A percentile compares a stretch with the other conserved stretches of the same genome.
phyloP scores from a whole-genome alignment of 2,888 invertebrate species.

The Cataglyphis albicans region DNA sequence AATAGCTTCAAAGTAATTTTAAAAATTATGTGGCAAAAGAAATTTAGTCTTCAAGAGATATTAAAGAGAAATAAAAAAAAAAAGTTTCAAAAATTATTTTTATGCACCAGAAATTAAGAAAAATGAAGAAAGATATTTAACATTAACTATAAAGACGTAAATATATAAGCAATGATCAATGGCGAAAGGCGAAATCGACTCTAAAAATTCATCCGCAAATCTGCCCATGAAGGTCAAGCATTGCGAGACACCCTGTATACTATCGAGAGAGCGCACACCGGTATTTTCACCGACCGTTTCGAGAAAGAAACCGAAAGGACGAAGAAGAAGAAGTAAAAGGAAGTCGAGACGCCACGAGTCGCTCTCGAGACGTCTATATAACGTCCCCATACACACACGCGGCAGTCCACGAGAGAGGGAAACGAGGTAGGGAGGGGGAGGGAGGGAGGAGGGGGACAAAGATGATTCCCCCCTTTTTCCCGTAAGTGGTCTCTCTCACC shows the following conservation, averaged over 20 bases:
- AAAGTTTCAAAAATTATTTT: too few species aligned
- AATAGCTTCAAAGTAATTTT: too few species aligned
- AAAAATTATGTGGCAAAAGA: too few species aligned
- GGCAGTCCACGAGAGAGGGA: slow-evolving; percentile 41
- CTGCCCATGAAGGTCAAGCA: background rate
- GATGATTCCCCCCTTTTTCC: slow-evolving; percentile 72
- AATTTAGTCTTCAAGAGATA: too few species aligned
- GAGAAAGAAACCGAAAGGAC: slow-evolving; percentile 61
- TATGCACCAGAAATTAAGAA: too few species aligned
- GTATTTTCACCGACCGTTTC: slow-evolving; percentile 59
- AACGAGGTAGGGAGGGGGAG: slow-evolving; percentile 51
- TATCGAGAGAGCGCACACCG: slow-evolving; percentile 38
- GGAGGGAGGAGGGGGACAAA: slow-evolving; percentile 43
- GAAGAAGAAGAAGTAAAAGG: slow-evolving; percentile 65
- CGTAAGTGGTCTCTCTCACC: slow-evolving; percentile 69
- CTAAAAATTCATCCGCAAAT: background rate
- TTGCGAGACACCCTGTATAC: slow-evolving; percentile 32
- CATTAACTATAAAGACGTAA: background rate
- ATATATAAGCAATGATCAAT: background rate
- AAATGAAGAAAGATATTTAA: background rate
- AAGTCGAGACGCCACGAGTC: slow-evolving; percentile 72
- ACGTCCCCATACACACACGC: slow-evolving; percentile 48
- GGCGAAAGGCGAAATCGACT: background rate
- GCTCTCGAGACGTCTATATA: slow-evolving; percentile 73
- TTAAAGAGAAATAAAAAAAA: too few species aligned